phyloP scores from a whole-genome alignment of 2,888 invertebrate genomes.

The Abrostola triplasia region DNA sequence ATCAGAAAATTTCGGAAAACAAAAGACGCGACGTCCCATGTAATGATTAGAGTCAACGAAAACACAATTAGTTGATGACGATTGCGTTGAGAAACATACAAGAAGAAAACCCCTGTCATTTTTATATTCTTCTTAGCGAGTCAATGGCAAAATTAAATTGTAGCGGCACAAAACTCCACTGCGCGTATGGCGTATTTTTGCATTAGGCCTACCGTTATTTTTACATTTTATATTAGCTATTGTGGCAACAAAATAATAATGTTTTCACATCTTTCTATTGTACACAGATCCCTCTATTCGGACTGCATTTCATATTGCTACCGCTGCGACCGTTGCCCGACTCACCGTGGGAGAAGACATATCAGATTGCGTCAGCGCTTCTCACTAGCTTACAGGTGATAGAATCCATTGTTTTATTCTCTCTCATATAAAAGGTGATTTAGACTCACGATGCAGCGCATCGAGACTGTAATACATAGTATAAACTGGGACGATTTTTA shows the following conservation, averaged over 20 bases:
- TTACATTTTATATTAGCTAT: no score
- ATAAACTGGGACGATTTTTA: no score
- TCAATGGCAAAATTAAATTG: no score
- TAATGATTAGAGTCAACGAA: not conserved
- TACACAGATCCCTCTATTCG: constrained; percentile 91
- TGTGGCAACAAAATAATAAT: not conserved
- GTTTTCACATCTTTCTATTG: constrained; percentile 13
- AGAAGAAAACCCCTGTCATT: no score
- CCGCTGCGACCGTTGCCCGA: constrained; percentile 90
- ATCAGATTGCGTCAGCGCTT: constrained; percentile 90
- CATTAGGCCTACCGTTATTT: no score
- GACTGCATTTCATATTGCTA: constrained; percentile 91
- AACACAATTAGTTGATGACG: no score
- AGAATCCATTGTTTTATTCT: not conserved
- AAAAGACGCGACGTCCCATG: not conserved
- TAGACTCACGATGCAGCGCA: no score
- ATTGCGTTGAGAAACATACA: no score
- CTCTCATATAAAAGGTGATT: not conserved
- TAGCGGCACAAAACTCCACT: no score
- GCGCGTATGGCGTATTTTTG: no score
- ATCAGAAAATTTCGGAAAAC: not conserved
- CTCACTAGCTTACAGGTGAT: constrained; percentile 91
- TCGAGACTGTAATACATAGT: no score
- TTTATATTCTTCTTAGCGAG: no score
- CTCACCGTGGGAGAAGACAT: constrained; percentile 87